Evolutionary conservation across 2,888 invertebrate species (phyloP).

Genomic region (Ceratothoa steindachneri): DNA sequence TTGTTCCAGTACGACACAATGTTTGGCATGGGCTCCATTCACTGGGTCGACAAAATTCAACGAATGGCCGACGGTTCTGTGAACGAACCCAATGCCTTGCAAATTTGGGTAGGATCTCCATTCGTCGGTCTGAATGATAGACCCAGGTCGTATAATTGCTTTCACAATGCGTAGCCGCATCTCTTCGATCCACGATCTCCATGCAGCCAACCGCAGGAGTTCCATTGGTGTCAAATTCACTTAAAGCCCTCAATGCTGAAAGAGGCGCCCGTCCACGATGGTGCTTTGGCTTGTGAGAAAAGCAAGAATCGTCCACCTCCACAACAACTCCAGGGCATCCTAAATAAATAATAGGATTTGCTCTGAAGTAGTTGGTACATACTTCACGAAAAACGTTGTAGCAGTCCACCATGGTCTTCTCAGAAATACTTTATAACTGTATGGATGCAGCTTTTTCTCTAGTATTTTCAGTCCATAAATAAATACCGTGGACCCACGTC

Average conservation of each 20-base stretch:
- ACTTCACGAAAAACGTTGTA: constrained; percentile 6
- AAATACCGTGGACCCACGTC: no score
- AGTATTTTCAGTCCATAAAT: no score
- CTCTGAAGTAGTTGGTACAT: background rate
- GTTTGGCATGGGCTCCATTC: background rate
- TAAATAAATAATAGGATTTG: background rate
- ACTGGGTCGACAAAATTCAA: constrained; percentile 8
- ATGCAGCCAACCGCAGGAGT: constrained; percentile 12
- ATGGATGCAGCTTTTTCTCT: no score
- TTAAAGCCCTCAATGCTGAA: background rate
- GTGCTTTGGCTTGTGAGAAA: constrained; percentile 16
- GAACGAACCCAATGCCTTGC: background rate
- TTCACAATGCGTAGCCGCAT: background rate
- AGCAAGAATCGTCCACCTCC: background rate
- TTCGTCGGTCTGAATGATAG: background rate
- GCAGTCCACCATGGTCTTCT: background rate
- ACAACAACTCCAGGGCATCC: background rate
- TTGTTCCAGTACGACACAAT: background rate
- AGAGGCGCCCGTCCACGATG: constrained; percentile 7
- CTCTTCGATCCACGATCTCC: constrained; percentile 1
- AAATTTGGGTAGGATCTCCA: constrained; percentile 10
- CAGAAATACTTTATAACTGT: background rate
- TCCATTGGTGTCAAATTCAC: background rate
- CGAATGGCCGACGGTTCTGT: constrained; percentile 2
- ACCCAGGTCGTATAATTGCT: background rate